phyloP scores from a whole-genome alignment of 2,113 vertebrate genomes.

The Murina feae region DNA sequence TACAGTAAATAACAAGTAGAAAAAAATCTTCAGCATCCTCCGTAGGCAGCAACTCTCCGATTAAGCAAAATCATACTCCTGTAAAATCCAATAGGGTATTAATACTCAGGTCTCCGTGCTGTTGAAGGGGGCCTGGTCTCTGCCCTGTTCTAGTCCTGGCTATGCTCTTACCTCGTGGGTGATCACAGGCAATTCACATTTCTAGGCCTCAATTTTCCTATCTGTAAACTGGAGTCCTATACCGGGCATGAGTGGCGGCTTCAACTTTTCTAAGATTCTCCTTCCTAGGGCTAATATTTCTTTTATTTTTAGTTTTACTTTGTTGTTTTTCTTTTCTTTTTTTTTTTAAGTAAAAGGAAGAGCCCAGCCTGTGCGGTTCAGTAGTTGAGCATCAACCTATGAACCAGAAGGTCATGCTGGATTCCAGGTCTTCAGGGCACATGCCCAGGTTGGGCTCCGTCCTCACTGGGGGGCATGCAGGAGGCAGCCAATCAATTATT shows the following conservation, averaged over 20 bases:
- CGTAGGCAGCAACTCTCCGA: neutral
- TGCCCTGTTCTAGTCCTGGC: neutral
- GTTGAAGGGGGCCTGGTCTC: neutral
- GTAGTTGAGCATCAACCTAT: too few species aligned
- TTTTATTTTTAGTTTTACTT: neutral
- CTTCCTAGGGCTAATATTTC: neutral
- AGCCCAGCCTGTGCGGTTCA: neutral
- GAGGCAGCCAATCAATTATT: too few species aligned
- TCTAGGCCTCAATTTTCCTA: neutral
- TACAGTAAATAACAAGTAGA: neutral
- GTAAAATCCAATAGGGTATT: neutral
- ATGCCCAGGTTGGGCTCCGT: too few species aligned
- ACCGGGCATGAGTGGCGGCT: neutral
- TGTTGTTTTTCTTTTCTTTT: neutral
- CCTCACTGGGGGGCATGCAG: too few species aligned
- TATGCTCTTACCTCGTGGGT: neutral
- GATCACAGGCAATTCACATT: neutral
- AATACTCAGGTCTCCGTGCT: neutral
- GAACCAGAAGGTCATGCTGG: too few species aligned
- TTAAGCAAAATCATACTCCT: neutral
- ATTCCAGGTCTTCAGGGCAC: too few species aligned
- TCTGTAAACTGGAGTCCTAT: neutral
- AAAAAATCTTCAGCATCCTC: neutral
- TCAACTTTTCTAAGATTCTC: neutral
- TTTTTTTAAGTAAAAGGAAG: neutral